Evolutionary conservation across 1,140 invertebrate genomes (phyloP), one percentile per base, ranked within the genome.

Genomic region (Homarus americanus): DNA sequence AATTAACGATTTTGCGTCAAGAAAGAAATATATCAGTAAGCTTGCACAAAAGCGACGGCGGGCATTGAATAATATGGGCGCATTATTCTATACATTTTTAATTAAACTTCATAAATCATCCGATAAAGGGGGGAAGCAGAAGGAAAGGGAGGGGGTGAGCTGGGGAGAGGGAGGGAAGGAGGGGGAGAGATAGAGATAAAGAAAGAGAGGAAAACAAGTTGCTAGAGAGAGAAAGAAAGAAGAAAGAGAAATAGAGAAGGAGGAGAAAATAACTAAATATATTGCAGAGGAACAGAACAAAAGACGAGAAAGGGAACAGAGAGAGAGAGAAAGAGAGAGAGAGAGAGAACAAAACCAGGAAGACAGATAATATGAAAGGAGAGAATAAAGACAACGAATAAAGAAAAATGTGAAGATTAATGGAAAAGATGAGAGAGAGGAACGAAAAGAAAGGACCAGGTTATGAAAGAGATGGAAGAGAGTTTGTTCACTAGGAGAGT

Each of bases 71-170:
- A 91, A 91, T 87, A 87, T 34, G 85, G 79, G 34, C 84, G 79
- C 91, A 91, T 87, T 91, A 91, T 91, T 91, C 91, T 91, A 91
- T 91, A 91, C 91, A 91, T 82, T 91, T 91, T 91, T 91, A 91
- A 91, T 91, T 91, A 87, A 91, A 87, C 85, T 87, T 91, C 91
- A 87, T 91, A 83, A 87, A 91, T 91, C 91, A 91, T 91, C 28
- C n/a, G 87, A 66, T 90, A 83, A 90, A 83, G 79, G 79, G 78
- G 58, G 78, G 32, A 32, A 41, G 72, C 20, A 3, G n/a, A 53
- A 28, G 12, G 69, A 28, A 34, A 41, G 63, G 34, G 79, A 80
- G 66, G 63, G 66, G 20, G 41, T 58, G 79, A 83, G 87, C 53
- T 24, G 53, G 79, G 58, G 36, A 82, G 79, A 79, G 63, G 58